Evolutionary conservation across 2,113 vertebrate genomes (phyloP), one percentile per base, ranked within the genome.

Genomic region (Pollimyrus isidori): DNA sequence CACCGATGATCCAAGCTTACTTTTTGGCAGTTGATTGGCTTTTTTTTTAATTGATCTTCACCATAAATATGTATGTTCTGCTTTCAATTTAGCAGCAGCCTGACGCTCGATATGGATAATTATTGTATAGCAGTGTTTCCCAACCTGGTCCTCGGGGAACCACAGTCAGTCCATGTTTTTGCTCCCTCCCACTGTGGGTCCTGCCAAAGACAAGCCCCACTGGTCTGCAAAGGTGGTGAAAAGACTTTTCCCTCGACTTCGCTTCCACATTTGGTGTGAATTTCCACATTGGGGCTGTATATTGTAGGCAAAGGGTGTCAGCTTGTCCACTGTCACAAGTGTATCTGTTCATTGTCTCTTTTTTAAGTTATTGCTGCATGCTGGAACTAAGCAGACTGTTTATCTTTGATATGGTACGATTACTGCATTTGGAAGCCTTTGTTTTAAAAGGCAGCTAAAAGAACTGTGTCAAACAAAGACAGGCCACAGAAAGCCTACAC

Each of bases 221-320:
- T 94, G 93, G 94, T 94, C 94, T 95, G 92, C 50, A 89, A 92
- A 95, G 94, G 95, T 94, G 94, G 93, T 94, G 95, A 95, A 95
- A 95, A 92, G 91, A 7, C 92, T 91, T 93, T 93, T 93, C 93
- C 90, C 76, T 92, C 94, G 92, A 91, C 89, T 90, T 89, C 39
- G 82, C 89, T 91, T 94, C 91, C 91, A 93, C 92, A 92, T 62
- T 87, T 91, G 90, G 83, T 89, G 91, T 90, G 90, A 91, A 92
- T 87, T 91, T 89, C 52, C 88, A 93, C 91, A 53, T 89, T 91
- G 91, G 92, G 92, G 92, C 91, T 87, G 9, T 65, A 91, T 91
- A 89, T 87, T 91, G 90, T 90, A 42, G 46, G 35, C 62, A 82
- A 90, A 92, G 91, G 89, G 93, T 92, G 91, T 90, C 62, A 91